Percentiles rank a stretch among this genome's conserved stretches.
Evolutionary conservation across 2,113 vertebrate species (phyloP).

Genomic region (Columba janthina): DNA sequence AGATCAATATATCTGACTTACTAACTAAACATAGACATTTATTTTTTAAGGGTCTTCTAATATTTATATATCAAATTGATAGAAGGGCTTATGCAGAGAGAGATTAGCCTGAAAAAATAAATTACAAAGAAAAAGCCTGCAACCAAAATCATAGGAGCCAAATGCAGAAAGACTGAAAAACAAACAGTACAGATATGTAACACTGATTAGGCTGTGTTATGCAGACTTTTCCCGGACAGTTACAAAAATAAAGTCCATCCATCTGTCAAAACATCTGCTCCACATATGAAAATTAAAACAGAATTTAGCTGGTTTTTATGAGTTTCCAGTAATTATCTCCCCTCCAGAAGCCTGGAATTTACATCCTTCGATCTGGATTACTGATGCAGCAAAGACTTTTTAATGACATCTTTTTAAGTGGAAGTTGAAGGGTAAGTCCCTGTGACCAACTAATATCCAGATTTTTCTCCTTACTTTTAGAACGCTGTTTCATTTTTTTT

Average conservation of each 20-base stretch:
- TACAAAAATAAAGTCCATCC: conserved; percentile 85
- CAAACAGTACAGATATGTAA: conserved; percentile 71
- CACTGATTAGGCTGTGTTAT: conserved; percentile 73
- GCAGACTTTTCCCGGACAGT: conserved; percentile 76
- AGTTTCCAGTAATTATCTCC: conserved; percentile 72
- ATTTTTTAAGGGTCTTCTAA: conserved; percentile 34
- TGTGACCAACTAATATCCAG: conserved; percentile 9
- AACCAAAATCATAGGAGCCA: conserved; percentile 58
- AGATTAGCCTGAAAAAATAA: conserved; percentile 68
- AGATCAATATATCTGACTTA: conserved; percentile 9
- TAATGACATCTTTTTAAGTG: conserved; percentile 24
- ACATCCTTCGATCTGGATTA: conserved; percentile 44
- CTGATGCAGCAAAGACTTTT: conserved; percentile 31
- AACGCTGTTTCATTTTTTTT: not conserved
- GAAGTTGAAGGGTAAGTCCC: conserved; percentile 2
- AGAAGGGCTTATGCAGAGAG: conserved; percentile 38
- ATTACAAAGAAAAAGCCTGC: conserved; percentile 58
- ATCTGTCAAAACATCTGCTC: conserved; percentile 86
- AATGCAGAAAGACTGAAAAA: conserved; percentile 70
- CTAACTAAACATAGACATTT: conserved; percentile 27
- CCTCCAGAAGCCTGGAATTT: conserved; percentile 63
- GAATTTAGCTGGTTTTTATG: conserved; percentile 72
- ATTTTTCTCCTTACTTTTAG: not conserved
- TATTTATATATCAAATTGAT: conserved; percentile 38
- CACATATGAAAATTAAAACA: conserved; percentile 72